A percentile compares a stretch with the other conserved stretches of the same genome.
These are phyloP conservation scores for Actias luna DNA, from an alignment of 2,888 invertebrate species.

Conservation along the genomic window DNA sequence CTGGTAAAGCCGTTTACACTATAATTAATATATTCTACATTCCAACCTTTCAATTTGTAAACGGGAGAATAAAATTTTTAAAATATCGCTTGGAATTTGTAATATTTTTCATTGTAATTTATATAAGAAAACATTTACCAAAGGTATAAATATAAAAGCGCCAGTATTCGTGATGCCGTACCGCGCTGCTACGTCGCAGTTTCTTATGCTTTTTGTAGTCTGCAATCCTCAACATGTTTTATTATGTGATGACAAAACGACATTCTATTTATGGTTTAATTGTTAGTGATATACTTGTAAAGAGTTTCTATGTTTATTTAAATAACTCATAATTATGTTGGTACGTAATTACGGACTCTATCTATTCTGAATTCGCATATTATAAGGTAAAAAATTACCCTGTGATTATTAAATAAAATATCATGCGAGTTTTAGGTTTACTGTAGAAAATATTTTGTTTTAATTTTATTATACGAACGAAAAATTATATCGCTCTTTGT, in stretches of 20 bases:
- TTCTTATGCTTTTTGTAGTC: slow-evolving; percentile 53
- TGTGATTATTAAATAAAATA: too few species aligned
- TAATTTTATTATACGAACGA: too few species aligned
- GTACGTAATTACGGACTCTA: not conserved
- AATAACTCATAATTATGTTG: not conserved
- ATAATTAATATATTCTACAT: not conserved
- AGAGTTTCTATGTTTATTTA: slow-evolving; percentile 20
- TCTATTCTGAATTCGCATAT: not conserved
- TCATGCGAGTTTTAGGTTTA: not conserved
- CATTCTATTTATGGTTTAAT: slow-evolving; percentile 48
- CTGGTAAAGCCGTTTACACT: not conserved
- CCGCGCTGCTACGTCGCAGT: slow-evolving; percentile 37
- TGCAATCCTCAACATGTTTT: slow-evolving; percentile 58
- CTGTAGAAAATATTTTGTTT: too few species aligned
- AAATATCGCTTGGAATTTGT: slow-evolving; percentile 46
- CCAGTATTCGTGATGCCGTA: slow-evolving; percentile 48
- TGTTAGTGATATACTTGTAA: slow-evolving; percentile 40
- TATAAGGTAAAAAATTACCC: not conserved
- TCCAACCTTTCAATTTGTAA: slow-evolving; percentile 30
- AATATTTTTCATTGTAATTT: slow-evolving; percentile 77
- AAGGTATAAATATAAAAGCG: slow-evolving; percentile 51
- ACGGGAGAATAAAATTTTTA: slow-evolving; percentile 68
- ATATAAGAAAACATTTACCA: slow-evolving; percentile 55
- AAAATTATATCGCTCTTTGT: too few species aligned
- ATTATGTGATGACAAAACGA: slow-evolving; percentile 59